Evolutionary conservation across 2,113 vertebrate species (phyloP).

Genomic region (Meriones unguiculatus): DNA sequence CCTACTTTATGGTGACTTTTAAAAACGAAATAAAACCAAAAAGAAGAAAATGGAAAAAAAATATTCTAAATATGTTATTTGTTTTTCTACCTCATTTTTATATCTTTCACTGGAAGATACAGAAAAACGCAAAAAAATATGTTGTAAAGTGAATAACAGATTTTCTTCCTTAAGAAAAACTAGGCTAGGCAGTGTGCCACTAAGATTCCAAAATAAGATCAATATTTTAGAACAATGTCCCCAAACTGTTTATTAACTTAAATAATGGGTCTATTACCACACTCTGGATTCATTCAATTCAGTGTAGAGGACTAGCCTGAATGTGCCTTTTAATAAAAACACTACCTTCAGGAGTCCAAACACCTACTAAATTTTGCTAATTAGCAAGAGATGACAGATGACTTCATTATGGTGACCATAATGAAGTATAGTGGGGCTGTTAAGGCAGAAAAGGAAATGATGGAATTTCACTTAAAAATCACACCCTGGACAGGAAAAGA

Average conservation of each 20-base stretch:
- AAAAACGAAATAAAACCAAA: background rate
- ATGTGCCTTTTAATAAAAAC: slow-evolving; percentile 66
- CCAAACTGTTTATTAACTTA: slow-evolving; percentile 71
- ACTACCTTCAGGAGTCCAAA: slow-evolving; percentile 58
- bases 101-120: background rate
- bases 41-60: background rate
- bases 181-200: slow-evolving; percentile 9
- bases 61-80: background rate
- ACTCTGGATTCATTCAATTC: slow-evolving; percentile 34
- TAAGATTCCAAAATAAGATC: slow-evolving; percentile 68
- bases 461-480: slow-evolving; percentile 25
- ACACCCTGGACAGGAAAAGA: slow-evolving; percentile 4
- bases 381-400: slow-evolving; percentile 62
- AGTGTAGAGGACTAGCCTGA: slow-evolving; percentile 33
- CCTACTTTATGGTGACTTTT: background rate
- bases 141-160: slow-evolving; percentile 46
- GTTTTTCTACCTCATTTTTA: slow-evolving; percentile 65
- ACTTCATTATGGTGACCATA: background rate
- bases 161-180: slow-evolving; percentile 57
- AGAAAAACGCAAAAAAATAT: slow-evolving; percentile 56
- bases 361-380: slow-evolving; percentile 73
- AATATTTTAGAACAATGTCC: slow-evolving; percentile 48
- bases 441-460: slow-evolving; percentile 41
- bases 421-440: background rate
- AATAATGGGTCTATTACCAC: slow-evolving; percentile 67